phyloP scores from a whole-genome alignment of 2,888 invertebrate genomes.

The Epirrita christyi region DNA sequence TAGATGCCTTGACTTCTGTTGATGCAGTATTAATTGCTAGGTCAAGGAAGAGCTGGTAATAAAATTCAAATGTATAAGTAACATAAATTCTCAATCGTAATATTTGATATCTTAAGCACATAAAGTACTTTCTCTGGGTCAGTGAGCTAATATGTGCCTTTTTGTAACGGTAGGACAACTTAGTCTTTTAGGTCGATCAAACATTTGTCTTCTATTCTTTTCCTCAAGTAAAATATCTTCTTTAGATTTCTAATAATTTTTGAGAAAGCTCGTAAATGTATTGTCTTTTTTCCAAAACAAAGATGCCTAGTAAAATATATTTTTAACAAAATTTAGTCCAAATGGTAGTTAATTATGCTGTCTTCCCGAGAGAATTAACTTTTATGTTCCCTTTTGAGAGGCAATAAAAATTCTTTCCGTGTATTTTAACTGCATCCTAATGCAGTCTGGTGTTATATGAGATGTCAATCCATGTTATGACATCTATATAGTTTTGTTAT shows the following conservation, averaged over 20 bases:
- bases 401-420: slow-evolving; percentile 73
- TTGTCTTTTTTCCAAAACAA: slow-evolving; percentile 3
- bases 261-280: slow-evolving; percentile 8
- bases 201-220: slow-evolving; percentile 46
- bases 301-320: slow-evolving; percentile 36
- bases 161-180: slow-evolving; percentile 59
- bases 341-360: slow-evolving; percentile 59
- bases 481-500: slow-evolving; percentile 6
- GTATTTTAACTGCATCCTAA: slow-evolving; percentile 67
- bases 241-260: too few species aligned
- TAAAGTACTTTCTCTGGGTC: slow-evolving; percentile 52
- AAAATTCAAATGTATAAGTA: slow-evolving; percentile 44
- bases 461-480: slow-evolving; percentile 21
- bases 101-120: slow-evolving; percentile 29
- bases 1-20: slow-evolving; percentile 43
- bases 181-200: slow-evolving; percentile 44
- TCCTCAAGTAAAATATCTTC: slow-evolving; percentile 28
- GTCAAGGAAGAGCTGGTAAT: slow-evolving; percentile 53
- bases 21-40: slow-evolving; percentile 44
- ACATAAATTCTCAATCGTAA: slow-evolving; percentile 22
- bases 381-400: slow-evolving; percentile 67
- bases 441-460: slow-evolving; percentile 51
- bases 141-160: slow-evolving; percentile 43
- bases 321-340: slow-evolving; percentile 40
- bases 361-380: slow-evolving; percentile 62